A percentile compares a stretch with the other conserved stretches of the same genome.
phyloP scores from a whole-genome alignment of 64 coral and sea anemone species.

The Trachythela sp. region DNA sequence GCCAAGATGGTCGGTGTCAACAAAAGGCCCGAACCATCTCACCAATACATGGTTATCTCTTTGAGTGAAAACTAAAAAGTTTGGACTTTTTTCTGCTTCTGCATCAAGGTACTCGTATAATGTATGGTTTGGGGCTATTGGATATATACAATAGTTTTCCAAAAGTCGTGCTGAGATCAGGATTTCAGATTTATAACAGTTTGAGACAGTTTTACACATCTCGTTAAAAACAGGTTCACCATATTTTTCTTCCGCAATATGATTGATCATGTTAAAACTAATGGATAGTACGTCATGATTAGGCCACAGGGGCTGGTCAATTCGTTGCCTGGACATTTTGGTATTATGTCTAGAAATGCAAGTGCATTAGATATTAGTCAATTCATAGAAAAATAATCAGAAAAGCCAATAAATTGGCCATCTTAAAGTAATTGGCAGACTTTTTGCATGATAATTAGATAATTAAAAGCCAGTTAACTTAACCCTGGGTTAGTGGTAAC shows the following conservation, averaged over 20 bases:
- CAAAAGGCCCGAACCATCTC: slow-evolving; percentile 7
- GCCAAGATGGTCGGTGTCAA: not conserved
- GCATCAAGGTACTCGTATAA: slow-evolving; percentile 18
- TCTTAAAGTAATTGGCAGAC: too few species aligned
- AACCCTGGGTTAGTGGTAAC: too few species aligned
- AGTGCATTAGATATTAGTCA: too few species aligned
- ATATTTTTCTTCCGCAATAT: not conserved
- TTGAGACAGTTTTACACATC: slow-evolving; percentile 2
- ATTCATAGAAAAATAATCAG: too few species aligned
- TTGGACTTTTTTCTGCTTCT: not conserved
- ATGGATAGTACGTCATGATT: not conserved
- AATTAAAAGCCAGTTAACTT: too few species aligned
- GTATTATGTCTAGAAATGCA: too few species aligned
- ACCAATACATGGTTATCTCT: not conserved
- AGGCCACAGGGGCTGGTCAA: not conserved
- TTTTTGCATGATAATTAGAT: too few species aligned
- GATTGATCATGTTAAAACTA: not conserved
- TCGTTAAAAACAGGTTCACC: not conserved
- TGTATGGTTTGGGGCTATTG: not conserved
- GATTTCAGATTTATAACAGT: not conserved
- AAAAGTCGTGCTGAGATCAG: not conserved
- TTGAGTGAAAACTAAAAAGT: not conserved
- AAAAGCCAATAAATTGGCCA: too few species aligned
- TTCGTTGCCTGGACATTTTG: not conserved
- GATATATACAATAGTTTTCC: not conserved